These are phyloP conservation scores for Drosophila willistoni DNA, from an alignment of 1,140 invertebrate genomes.

Conservation along the genomic window DNA sequence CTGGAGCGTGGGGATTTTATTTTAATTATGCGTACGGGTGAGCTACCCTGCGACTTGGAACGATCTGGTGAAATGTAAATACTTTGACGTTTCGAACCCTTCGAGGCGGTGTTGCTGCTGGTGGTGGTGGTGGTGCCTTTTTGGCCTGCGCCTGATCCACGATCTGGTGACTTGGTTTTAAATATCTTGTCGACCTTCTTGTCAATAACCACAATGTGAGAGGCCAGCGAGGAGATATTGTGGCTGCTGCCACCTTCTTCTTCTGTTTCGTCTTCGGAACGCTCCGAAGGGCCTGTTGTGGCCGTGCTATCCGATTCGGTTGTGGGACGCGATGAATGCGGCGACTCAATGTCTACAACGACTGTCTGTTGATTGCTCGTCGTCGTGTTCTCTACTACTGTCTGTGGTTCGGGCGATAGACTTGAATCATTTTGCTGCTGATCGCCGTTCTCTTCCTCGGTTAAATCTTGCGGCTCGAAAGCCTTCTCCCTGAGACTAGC, in stretches of 20 bases:
- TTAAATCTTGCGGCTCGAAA: slow-evolving; percentile 62
- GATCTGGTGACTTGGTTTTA: slow-evolving; percentile 73
- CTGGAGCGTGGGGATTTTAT: slow-evolving; percentile 78
- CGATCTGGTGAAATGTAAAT: slow-evolving; percentile 82
- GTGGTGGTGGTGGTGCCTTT: slow-evolving; percentile 17
- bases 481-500: slow-evolving; percentile 78
- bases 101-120: slow-evolving; percentile 23
- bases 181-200: slow-evolving; percentile 82
- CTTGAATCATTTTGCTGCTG: slow-evolving; percentile 81
- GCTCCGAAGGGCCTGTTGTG: slow-evolving; percentile 71
- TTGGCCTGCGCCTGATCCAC: slow-evolving; percentile 5
- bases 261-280: slow-evolving; percentile 77
- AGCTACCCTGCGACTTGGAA: slow-evolving; percentile 80
- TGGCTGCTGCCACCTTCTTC: slow-evolving; percentile 41
- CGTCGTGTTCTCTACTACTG: slow-evolving; percentile 72
- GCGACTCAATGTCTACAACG: slow-evolving; percentile 74
- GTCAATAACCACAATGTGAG: slow-evolving; percentile 77
- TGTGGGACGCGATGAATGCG: slow-evolving; percentile 56
- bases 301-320: slow-evolving; percentile 75
- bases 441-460: slow-evolving; percentile 55
- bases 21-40: slow-evolving; percentile 81
- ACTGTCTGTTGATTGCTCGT: slow-evolving; percentile 59
- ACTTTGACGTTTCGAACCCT: slow-evolving; percentile 65
- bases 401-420: slow-evolving; percentile 77
- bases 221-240: slow-evolving; percentile 40